Evolutionary conservation across 2,113 vertebrate genomes (phyloP), one percentile per base, ranked within the genome.

Genomic region (Phylloscopus whistleri): DNA sequence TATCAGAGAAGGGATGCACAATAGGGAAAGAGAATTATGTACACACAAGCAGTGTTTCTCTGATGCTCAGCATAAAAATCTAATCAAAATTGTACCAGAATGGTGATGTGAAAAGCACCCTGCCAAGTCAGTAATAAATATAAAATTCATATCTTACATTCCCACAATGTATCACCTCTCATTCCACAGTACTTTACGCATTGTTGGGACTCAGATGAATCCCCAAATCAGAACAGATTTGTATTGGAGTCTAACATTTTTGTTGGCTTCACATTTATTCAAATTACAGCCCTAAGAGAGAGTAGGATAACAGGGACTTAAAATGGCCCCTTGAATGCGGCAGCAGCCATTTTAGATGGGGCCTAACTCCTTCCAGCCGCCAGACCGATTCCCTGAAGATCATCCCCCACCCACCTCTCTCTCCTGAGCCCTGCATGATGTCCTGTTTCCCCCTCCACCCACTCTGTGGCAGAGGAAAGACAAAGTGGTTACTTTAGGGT

Each of bases 121-220:
- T 96, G 95, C 95, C 93, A 97, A 96, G 93, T 96, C 88, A 89
- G 94, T 96, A 97, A 97, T 96, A 96, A 95, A 97, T 95, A 96
- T 63, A 96, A 96, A 97, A 97, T 97, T 94, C 76, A 46, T 92
- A 89, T 95, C 79, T 94, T 84, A 81, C 79, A 84, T 92, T 96
- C 94, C 73, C 88, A 96, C 92, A 89, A 75, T 89, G 63, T 94
- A 96, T 95, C 94, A 93, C 88, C 80, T 96, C 95, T 96, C 92
- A 95, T 94, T 76, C 88, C 0, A 3, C 88, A 93, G 49, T 84
- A 93, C 85, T 94, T 94, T 92, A 90, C 2, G 6, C 90, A 95
- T 95, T 97, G 90, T 96, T 94, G 89, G 90, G 68, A 96, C 86
- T 93, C 79, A 0, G 90, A 95, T 79, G 92, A 96, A 95, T 87